Evolutionary conservation across 2,888 invertebrate genomes (phyloP).

Genomic region (Poecilobothrus nobilitatus): DNA sequence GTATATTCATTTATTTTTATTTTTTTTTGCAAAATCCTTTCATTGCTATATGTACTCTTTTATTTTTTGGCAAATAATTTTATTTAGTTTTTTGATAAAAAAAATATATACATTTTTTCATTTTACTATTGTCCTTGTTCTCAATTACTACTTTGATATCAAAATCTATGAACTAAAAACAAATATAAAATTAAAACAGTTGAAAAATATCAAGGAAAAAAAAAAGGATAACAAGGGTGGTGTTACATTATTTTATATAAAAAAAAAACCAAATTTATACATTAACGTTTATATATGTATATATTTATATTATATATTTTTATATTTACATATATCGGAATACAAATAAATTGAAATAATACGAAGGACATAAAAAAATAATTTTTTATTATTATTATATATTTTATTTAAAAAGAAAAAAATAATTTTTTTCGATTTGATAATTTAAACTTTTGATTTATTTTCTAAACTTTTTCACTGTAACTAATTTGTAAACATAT

Average conservation of each 20-base stretch:
- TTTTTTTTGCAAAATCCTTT: neutral
- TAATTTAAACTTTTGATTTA: too few relatives aligned
- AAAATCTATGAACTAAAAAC: slow-evolving; percentile 6
- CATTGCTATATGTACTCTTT: neutral
- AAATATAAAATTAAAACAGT: neutral
- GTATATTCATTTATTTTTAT: neutral
- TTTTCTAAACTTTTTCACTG: too few relatives aligned
- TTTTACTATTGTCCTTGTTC: neutral
- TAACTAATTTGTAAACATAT: too few relatives aligned
- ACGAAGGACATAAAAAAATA: too few relatives aligned
- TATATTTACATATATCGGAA: too few relatives aligned
- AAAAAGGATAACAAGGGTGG: neutral
- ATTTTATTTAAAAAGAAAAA: too few relatives aligned
- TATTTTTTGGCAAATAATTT: neutral
- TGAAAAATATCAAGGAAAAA: neutral
- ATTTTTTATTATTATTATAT: too few relatives aligned
- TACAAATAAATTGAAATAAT: too few relatives aligned
- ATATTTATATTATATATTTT: too few relatives aligned
- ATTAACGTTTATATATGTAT: too few relatives aligned
- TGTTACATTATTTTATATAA: neutral
- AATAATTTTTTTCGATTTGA: too few relatives aligned
- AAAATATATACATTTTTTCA: neutral
- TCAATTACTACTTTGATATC: neutral
- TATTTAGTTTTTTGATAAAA: neutral
- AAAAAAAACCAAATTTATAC: neutral